phyloP scores from a whole-genome alignment of 2,113 vertebrate genomes.

The Triplophysa rosa region DNA sequence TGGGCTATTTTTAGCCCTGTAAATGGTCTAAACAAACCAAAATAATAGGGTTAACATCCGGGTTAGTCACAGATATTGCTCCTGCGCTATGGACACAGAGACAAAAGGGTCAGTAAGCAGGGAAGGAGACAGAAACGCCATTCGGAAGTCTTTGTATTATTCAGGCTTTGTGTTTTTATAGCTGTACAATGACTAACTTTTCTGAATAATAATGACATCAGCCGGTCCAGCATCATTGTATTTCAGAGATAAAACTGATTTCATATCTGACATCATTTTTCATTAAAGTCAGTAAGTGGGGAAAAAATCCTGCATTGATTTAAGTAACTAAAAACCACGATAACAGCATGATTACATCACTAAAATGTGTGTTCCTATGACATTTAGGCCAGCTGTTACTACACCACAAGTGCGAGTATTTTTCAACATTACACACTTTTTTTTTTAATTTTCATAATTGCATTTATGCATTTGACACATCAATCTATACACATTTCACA shows the following conservation, averaged over 20 bases:
- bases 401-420: not conserved
- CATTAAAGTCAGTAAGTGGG: conserved; percentile 13
- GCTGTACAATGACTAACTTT: conserved; percentile 6
- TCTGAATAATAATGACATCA: not conserved
- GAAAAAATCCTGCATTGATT: not conserved
- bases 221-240: not conserved
- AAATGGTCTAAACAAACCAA: conserved; percentile 53
- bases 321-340: not conserved
- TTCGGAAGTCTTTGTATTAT: conserved; percentile 42
- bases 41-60: conserved; percentile 48
- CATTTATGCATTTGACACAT: not conserved
- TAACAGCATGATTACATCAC: not conserved
- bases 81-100: conserved; percentile 2
- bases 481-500: not conserved
- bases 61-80: conserved; percentile 37
- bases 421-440: not conserved
- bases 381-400: too few relatives aligned
- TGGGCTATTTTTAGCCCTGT: conserved; percentile 46
- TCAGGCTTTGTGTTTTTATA: conserved; percentile 36
- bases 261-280: not conserved
- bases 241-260: not conserved
- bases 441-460: too few relatives aligned
- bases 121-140: conserved; percentile 28
- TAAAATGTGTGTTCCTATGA: conserved; percentile 18
- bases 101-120: conserved; percentile 39